Base-by-base conservation (phyloP, 2,113 vertebrate species). In the Epinephelus cyanopodus region DNA sequence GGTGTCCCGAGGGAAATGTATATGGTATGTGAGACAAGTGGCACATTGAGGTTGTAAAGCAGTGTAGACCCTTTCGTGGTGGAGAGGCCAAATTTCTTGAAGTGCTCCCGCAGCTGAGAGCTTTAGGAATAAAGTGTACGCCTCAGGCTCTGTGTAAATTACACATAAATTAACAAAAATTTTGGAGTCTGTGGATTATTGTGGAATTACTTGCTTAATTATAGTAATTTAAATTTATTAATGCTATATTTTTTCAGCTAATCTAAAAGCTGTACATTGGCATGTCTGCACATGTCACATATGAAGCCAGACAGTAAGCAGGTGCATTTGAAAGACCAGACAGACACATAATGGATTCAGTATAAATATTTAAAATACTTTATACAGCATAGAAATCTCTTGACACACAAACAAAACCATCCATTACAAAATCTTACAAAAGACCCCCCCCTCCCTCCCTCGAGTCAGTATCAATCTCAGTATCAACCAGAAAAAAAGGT, bases 331-430 rank as follows among this genome's bases (percentile, higher is more conserved):
- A 92, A 92, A 57, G 58, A 92, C 57, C 78, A 92, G 81, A 82
- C 88, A 89, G 88, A 92, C 77, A 81, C 88, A 83, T 84, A 63
- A 84, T 87, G 68, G 69, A 67, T 92, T 94, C 75, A 79, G 80
- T 95, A 95, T 95, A 95, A 95, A 95, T 95, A 94, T 95, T 94
- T 94, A 89, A 96, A 95, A 95, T 95, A 91, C 87, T 94, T 93
- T 93, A 93, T 94, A 96, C 94, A 95, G 91, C 90, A 93, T 96
- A 96, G 91, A 95, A 96, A 95, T 95, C 94, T 95, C 92, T 94
- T 63, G 71, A 91, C 92, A 93, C 89, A 80, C 89, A 79, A 90
- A 88, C 87, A 93, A 94, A 95, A 86, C 83, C 87, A 62, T 89
- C 87, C 82, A 62, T 90, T 95, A 95, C 82, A 95, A 96, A 95